Base-by-base conservation (phyloP, 2,888 invertebrate genomes). In the Drosophila peninsularis region DNA sequence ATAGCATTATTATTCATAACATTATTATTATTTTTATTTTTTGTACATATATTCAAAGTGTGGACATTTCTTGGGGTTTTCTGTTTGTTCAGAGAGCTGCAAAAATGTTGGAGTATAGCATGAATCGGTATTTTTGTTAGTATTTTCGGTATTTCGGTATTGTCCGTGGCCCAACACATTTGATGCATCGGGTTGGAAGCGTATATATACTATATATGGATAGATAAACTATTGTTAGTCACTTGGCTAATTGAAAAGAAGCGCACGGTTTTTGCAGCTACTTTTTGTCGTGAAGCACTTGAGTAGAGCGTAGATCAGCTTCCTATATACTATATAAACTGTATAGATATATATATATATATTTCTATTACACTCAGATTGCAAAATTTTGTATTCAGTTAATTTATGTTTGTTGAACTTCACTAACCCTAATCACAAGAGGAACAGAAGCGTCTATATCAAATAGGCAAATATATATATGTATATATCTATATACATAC, bases 391-490 rank as follows among this genome's bases (percentile, higher is more conserved):
- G 62, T 52, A 53, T 50, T 30, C 56, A 64, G 42, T 61, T 64
- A 45, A 36, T 58, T 58, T 47, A 57, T 54, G 52, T 47, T 30
- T 30, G 13, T 54, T 19, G 55, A 75, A 71, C 57, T 49, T 85
- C 88, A 88, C 82, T 82, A 82, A 82, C 69, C 88, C 82, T 85
- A 82, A 53, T 60, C 60, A 75, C 79, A 71, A 88, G 88, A 83
- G 88, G 88, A 88, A 83, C 88, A 88, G 82, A 88, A 83, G 85
- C 83, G 57, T 71, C 77, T 82, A 76, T 82, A 74, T 78, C 57
- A 74, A 67, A 74, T 70, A 61, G 64, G 78, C 78, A 64, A 49
- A 47, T 37, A 57, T 41, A 39, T 45, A 36, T 24, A 44, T 58
- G 21, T 37, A n/a, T 61, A 11, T 55, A 56, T 60, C n/a, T 41